Base-by-base conservation (phyloP, 1,140 invertebrate genomes). In the Odontomachus brunneus region DNA sequence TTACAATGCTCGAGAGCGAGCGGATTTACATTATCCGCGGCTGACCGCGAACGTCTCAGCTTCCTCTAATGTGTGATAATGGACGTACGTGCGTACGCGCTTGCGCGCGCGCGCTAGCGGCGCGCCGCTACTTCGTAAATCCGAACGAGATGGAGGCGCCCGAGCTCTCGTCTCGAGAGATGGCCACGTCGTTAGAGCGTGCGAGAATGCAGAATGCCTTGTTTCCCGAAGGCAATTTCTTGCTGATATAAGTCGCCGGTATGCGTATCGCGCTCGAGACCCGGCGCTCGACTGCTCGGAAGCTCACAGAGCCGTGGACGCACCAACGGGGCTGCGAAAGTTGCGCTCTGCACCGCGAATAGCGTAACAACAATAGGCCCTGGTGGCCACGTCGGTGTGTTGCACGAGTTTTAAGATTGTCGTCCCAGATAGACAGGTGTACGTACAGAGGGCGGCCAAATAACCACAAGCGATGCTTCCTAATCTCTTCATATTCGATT, bases 171-270 rank as follows among this genome's bases (percentile, higher is more conserved):
- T 76, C 65, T 69, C 67, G 74, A 81, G 80, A 82, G 87, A 84
- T 82, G 76, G 60, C 81, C 74, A 57, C 81, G 84, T 88, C 87
- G 87, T 89, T 86, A 82, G 87, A 88, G 84, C 88, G 88, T 89
- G 88, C 87, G 88, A 89, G 88, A 80, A 80, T 80, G 75, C 75
- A 80, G 75, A 74, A 67, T 62, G 82, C 53, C 84, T 88, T 85
- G 87, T 88, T 88, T 78, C 82, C 86, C 60, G 57, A 73, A 88
- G 87, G 87, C 86, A 88, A 88, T 88, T 84, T 88, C 78, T 84
- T 74, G 83, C 73, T 84, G 81, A 87, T 87, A 87, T 87, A 85
- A 86, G 85, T 82, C 72, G 84, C 57, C 51, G 72, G 84, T 62
- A 51, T 83, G 76, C 62, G 73, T 57, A 71, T 76, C 60, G 60